Evolutionary conservation across 2,888 invertebrate species (phyloP).

Genomic region (Pollenia amentaria): DNA sequence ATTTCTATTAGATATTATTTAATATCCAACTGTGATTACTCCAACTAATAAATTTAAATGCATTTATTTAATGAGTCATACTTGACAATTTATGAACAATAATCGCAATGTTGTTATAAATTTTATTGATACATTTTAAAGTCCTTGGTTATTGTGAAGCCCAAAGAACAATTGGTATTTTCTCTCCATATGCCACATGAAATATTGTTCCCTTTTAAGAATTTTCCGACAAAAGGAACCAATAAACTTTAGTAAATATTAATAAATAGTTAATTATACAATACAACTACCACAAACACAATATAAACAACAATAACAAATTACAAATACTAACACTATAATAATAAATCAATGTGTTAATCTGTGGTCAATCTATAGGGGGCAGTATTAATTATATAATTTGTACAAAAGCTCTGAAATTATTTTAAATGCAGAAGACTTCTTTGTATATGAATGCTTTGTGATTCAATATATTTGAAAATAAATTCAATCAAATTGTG

Average conservation of each 20-base stretch:
- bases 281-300: background rate
- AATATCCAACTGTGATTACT: background rate
- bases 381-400: constrained; percentile 55
- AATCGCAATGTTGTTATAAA: constrained; percentile 14
- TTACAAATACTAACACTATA: background rate
- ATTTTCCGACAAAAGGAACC: background rate
- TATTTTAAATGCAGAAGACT: constrained; percentile 8
- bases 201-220: background rate
- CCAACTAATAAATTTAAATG: background rate
- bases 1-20: too few relatives aligned
- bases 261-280: constrained; percentile 16
- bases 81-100: constrained; percentile 16
- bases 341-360: constrained; percentile 61
- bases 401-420: constrained; percentile 42
- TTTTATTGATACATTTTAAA: constrained; percentile 32
- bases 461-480: background rate
- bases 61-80: background rate
- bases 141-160: constrained; percentile 21
- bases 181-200: background rate
- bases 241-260: background rate
- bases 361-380: constrained; percentile 51
- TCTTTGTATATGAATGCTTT: background rate
- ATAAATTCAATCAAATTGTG: constrained; percentile 36
- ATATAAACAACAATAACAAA: constrained; percentile 1
- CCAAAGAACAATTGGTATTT: constrained; percentile 20